phyloP scores from a whole-genome alignment of 2,888 invertebrate genomes.

The Acanthococcus lagerstroemiae region DNA sequence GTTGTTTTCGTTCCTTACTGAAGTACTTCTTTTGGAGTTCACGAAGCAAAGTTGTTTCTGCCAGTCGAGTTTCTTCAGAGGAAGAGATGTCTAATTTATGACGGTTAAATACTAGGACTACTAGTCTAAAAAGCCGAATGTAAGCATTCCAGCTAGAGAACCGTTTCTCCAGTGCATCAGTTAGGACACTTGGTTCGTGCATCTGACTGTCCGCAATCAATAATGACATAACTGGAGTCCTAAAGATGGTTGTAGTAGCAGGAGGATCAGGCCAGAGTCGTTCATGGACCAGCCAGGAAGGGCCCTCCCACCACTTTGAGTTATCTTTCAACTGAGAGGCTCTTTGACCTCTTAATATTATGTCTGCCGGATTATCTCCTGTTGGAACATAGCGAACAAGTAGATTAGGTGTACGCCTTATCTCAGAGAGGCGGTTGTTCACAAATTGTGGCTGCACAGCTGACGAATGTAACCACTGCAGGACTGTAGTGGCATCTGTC shows the following conservation, averaged over 20 bases:
- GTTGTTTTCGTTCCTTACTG: too few relatives aligned
- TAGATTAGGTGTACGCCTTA: neutral
- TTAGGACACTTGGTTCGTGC: too few relatives aligned
- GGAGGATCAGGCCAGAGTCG: neutral
- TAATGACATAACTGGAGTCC: neutral
- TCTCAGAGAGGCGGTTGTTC: neutral
- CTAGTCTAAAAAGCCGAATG: too few relatives aligned
- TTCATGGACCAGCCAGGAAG: neutral
- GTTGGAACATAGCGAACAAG: neutral
- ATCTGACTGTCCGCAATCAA: too few relatives aligned
- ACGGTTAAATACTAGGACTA: too few relatives aligned
- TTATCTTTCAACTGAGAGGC: neutral
- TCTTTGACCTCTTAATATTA: neutral
- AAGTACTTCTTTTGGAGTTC: too few relatives aligned
- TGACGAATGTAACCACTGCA: constrained; percentile 5
- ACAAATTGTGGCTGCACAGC: neutral
- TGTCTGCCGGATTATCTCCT: neutral
- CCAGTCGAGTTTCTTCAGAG: too few relatives aligned
- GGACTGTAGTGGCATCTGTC: constrained; percentile 5
- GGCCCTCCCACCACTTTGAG: too few relatives aligned
- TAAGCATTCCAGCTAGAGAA: too few relatives aligned
- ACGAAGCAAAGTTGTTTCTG: too few relatives aligned
- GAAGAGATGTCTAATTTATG: too few relatives aligned
- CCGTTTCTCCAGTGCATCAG: too few relatives aligned
- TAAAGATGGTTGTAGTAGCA: neutral